Evolutionary conservation across 2,888 invertebrate species (phyloP).

Genomic region (Laothoe populi): DNA sequence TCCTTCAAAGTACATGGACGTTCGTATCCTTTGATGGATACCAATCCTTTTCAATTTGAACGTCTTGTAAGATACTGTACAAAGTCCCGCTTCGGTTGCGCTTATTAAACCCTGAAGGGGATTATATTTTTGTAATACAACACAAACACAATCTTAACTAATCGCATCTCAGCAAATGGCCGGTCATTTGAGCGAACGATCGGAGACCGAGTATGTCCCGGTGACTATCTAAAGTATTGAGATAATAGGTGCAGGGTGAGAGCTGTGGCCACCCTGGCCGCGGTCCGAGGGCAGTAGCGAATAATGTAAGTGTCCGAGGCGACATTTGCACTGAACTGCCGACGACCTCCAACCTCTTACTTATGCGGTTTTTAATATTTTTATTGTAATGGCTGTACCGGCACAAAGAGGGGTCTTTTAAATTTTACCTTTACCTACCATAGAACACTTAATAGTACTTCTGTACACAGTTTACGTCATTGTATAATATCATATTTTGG

Average conservation of each 20-base stretch:
- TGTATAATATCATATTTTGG: too few relatives aligned
- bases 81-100: constrained; percentile 52
- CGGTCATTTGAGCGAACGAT: constrained; percentile 80
- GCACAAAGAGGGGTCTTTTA: constrained; percentile 51
- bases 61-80: constrained; percentile 47
- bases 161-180: constrained; percentile 81
- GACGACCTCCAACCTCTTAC: constrained; percentile 82
- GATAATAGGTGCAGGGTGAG: constrained; percentile 78
- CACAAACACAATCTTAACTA: constrained; percentile 82
- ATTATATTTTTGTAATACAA: constrained; percentile 80
- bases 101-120: constrained; percentile 57
- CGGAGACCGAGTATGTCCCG: constrained; percentile 72
- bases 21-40: constrained; percentile 68
- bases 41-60: constrained; percentile 71
- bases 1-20: constrained; percentile 63
- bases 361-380: constrained; percentile 86
- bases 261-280: constrained; percentile 45
- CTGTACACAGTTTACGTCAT: too few relatives aligned
- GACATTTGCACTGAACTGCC: constrained; percentile 85
- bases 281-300: constrained; percentile 64
- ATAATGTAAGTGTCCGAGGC: constrained; percentile 83
- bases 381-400: constrained; percentile 85
- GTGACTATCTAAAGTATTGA: constrained; percentile 84
- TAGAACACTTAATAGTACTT: too few relatives aligned
- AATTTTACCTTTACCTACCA: constrained; percentile 17